Evolutionary conservation across 2,888 invertebrate species (phyloP).

Genomic region (Urechis unicinctus): DNA sequence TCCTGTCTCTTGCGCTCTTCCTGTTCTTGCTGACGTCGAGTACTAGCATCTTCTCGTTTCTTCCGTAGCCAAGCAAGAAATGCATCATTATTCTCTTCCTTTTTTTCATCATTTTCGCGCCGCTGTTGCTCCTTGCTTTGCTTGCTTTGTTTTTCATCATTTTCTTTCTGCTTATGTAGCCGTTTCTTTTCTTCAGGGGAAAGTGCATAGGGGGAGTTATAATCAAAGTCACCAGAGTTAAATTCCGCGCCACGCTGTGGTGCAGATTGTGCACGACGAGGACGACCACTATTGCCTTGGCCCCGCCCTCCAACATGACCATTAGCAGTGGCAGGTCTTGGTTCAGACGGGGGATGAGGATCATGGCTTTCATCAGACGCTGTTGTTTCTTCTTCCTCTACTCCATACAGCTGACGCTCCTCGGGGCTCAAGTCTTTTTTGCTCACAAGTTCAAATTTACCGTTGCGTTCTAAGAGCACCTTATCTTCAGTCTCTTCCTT

Average conservation of each 20-base stretch:
- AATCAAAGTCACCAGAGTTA: slow-evolving; percentile 22
- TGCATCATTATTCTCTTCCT: slow-evolving; percentile 7
- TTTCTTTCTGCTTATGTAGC: slow-evolving; percentile 6
- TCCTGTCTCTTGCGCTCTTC: slow-evolving; percentile 2
- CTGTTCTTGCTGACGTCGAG: slow-evolving; percentile 4
- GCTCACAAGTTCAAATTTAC: slow-evolving; percentile 39
- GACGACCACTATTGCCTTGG: slow-evolving; percentile 10
- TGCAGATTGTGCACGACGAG: slow-evolving; percentile 33
- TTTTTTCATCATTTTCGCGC: slow-evolving; percentile 22
- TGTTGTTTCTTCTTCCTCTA: slow-evolving; percentile 6
- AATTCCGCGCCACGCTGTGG: slow-evolving; percentile 5
- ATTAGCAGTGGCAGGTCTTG: slow-evolving; percentile 32
- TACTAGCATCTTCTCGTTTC: slow-evolving; percentile 3
- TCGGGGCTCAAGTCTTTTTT: slow-evolving; percentile 35
- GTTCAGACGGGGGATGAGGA: slow-evolving; percentile 26
- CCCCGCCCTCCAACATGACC: slow-evolving; percentile 3
- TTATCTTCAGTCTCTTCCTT: slow-evolving; percentile 21
- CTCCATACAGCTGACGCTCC: slow-evolving; percentile 17
- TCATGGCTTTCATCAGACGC: background rate
- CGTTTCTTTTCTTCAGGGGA: slow-evolving; percentile 25
- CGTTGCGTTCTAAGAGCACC: slow-evolving; percentile 42
- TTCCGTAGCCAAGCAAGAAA: slow-evolving; percentile 13
- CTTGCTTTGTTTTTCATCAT: too few species aligned
- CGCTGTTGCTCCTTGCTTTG: slow-evolving; percentile 16
- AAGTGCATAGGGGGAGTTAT: slow-evolving; percentile 41